Evolutionary conservation across 2,113 vertebrate genomes (phyloP).

Genomic region (Cepphus grylle): DNA sequence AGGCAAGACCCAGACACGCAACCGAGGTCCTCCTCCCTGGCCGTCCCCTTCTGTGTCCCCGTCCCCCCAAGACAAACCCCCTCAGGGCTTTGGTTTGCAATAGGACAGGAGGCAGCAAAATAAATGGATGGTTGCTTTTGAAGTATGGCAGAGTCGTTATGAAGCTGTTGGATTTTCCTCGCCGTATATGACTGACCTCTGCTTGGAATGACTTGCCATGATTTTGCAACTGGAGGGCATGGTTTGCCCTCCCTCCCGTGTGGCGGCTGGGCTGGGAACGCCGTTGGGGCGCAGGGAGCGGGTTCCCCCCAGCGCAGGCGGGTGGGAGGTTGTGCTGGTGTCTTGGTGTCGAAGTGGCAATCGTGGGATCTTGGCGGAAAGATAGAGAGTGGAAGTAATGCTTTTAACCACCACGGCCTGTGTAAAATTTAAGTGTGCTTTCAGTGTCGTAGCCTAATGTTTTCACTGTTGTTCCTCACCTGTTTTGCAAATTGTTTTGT

Average conservation of each 20-base stretch:
- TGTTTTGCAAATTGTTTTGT: neutral
- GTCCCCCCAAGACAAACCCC: neutral
- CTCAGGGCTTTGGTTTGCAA: neutral
- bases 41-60: neutral
- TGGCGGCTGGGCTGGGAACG: accelerated
- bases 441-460: neutral
- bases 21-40: neutral
- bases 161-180: neutral
- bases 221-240: neutral
- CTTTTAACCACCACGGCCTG: neutral
- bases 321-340: neutral
- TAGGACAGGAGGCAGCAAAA: neutral
- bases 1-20: neutral
- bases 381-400: neutral
- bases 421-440: neutral
- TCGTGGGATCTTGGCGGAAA: neutral
- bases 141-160: neutral
- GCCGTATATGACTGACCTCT: neutral
- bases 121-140: neutral
- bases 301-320: no score
- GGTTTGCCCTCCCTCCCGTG: no score
- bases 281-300: accelerated
- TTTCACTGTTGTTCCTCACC: neutral
- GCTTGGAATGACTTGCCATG: neutral
- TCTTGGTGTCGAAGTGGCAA: neutral